phyloP scores from a whole-genome alignment of 2,113 vertebrate genomes.

The Dascyllus trimaculatus region DNA sequence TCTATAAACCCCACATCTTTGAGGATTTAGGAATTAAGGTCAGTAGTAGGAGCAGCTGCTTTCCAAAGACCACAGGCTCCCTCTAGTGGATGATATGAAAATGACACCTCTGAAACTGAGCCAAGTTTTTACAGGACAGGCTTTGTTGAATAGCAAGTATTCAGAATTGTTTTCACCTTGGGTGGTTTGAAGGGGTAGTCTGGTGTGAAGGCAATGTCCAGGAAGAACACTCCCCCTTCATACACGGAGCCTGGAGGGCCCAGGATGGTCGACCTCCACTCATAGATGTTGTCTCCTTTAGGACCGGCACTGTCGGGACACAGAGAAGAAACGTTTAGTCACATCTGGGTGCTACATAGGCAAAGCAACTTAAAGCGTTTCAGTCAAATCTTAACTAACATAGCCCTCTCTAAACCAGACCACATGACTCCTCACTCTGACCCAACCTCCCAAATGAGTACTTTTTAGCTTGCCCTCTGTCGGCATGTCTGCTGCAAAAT shows the following conservation, averaged over 20 bases:
- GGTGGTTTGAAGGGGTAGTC: conserved; percentile 99
- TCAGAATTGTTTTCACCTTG: conserved; percentile 86
- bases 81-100: conserved; percentile 43
- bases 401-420: background rate
- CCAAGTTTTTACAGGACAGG: no score
- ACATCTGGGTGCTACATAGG: background rate
- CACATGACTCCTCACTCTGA: no score
- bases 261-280: conserved; percentile 98
- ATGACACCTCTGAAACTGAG: background rate
- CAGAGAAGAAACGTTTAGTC: background rate
- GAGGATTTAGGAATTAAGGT: background rate
- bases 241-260: conserved; percentile 97
- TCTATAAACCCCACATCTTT: no score
- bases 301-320: conserved; percentile 89
- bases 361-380: background rate
- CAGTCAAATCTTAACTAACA: background rate
- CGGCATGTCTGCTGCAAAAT: no score
- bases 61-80: background rate
- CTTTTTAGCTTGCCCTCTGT: no score
- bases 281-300: conserved; percentile 97
- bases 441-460: no score
- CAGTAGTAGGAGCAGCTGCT: background rate
- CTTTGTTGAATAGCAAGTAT: background rate
- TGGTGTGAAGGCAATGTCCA: conserved; percentile 98
- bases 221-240: conserved; percentile 97